Evolutionary conservation across 2,888 invertebrate genomes (phyloP).

Genomic region (Gonocerus acuteangulatus): DNA sequence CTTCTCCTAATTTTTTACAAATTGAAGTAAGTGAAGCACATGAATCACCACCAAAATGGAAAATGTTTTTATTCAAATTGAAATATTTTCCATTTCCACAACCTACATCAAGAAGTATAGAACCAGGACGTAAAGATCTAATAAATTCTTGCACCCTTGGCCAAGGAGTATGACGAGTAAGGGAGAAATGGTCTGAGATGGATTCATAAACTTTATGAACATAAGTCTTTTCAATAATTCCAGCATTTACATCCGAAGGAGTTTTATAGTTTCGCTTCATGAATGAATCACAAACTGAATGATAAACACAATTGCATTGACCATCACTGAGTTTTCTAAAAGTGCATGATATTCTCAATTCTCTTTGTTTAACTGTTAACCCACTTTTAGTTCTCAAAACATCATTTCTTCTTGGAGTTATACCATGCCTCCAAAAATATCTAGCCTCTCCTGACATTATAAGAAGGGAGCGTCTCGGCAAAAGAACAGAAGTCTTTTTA

Average conservation of each 20-base stretch:
- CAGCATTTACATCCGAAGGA: conserved; percentile 46
- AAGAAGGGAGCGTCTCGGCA: conserved; percentile 65
- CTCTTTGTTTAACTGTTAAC: conserved; percentile 49
- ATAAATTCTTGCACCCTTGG: conserved; percentile 80
- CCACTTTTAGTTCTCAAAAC: conserved; percentile 50
- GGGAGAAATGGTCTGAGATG: conserved; percentile 90
- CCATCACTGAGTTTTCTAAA: conserved; percentile 59
- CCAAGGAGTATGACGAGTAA: conserved; percentile 91
- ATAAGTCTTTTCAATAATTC: conserved; percentile 61
- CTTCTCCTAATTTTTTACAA: conserved; percentile 54
- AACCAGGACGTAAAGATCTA: conserved; percentile 54
- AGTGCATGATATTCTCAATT: conserved; percentile 72
- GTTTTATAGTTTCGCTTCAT: conserved; percentile 30
- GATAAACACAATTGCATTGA: conserved; percentile 58
- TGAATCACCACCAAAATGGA: conserved; percentile 74
- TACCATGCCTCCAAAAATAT: conserved; percentile 82
- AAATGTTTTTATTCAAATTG: conserved; percentile 45
- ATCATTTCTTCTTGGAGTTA: conserved; percentile 76
- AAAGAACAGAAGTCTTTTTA: conserved; percentile 51
- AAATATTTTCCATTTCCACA: conserved; percentile 99
- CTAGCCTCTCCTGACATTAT: conserved; percentile 72
- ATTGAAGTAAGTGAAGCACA: conserved; percentile 60
- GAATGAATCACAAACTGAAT: conserved; percentile 59
- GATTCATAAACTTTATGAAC: conserved; percentile 86
- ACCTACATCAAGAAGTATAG: conserved; percentile 81